Evolutionary conservation across 2,113 vertebrate genomes (phyloP).

Genomic region (Tupaia chinensis): DNA sequence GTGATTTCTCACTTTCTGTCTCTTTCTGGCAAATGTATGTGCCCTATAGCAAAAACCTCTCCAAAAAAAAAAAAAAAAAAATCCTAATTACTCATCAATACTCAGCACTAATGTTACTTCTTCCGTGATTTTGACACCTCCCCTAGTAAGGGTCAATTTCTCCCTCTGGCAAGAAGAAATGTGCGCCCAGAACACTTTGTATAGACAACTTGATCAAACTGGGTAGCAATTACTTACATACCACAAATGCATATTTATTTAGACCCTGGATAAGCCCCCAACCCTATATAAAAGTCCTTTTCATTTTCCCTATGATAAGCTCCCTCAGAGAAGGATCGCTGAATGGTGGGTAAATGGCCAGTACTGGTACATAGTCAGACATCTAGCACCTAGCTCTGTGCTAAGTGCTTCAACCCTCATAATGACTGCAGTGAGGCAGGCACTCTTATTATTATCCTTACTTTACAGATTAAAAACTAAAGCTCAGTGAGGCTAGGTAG

Average conservation of each 20-base stretch:
- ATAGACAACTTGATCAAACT: background rate
- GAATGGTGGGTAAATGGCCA: background rate
- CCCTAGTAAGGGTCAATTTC: background rate
- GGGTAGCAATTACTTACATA: background rate
- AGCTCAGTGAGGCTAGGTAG: background rate
- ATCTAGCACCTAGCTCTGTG: background rate
- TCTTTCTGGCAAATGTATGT: no score
- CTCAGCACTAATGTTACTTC: background rate
- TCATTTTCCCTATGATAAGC: background rate
- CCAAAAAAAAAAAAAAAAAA: background rate
- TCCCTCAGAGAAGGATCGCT: background rate
- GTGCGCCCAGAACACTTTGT: background rate
- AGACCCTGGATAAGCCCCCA: background rate
- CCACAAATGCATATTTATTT: background rate
- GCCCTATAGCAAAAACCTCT: no score
- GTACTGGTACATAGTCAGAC: background rate
- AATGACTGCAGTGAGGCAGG: background rate
- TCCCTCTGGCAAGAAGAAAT: background rate
- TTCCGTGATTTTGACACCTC: background rate
- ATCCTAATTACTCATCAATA: background rate
- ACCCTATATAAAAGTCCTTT: background rate
- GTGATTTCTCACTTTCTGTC: no score
- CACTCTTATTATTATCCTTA: background rate
- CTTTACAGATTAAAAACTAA: background rate
- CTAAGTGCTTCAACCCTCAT: background rate